Conservation (phyloP, 2,113 vertebrate species). For the Crotalus helleri region DNA sequence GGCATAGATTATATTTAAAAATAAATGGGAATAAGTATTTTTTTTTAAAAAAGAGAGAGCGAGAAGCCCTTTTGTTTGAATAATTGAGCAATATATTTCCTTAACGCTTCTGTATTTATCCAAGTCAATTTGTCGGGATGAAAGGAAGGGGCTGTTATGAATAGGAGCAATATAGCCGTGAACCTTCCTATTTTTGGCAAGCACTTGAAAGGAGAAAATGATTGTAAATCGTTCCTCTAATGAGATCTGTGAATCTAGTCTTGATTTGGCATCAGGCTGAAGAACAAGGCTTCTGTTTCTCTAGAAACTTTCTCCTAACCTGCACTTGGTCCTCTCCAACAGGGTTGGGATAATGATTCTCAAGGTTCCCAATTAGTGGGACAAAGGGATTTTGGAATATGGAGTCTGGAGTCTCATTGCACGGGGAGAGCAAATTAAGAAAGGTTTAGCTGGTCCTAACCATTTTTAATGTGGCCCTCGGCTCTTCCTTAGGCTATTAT, state of each 20-base stretch:
- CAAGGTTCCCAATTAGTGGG: neutral
- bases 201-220: neutral
- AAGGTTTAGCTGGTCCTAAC: too few species aligned
- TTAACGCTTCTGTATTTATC: conserved; percentile 50
- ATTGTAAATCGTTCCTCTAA: neutral
- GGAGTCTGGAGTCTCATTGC: too few species aligned
- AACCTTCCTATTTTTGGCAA: conserved; percentile 12
- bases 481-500: neutral
- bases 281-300: neutral
- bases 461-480: too few species aligned
- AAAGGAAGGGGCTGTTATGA: conserved; percentile 54
- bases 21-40: conserved; percentile 43
- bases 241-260: neutral
- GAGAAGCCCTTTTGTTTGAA: conserved; percentile 25
- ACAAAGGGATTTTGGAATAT: neutral
- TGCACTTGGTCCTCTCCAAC: neutral
- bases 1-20: conserved; percentile 25
- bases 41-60: neutral
- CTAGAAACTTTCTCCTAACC: neutral
- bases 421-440: too few species aligned
- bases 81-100: conserved; percentile 44
- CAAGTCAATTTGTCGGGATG: conserved; percentile 55
- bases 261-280: neutral
- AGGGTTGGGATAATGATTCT: neutral
- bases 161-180: conserved; percentile 41